Base-by-base conservation (phyloP, 2,888 invertebrate species). In the Nyleta sp. region DNA sequence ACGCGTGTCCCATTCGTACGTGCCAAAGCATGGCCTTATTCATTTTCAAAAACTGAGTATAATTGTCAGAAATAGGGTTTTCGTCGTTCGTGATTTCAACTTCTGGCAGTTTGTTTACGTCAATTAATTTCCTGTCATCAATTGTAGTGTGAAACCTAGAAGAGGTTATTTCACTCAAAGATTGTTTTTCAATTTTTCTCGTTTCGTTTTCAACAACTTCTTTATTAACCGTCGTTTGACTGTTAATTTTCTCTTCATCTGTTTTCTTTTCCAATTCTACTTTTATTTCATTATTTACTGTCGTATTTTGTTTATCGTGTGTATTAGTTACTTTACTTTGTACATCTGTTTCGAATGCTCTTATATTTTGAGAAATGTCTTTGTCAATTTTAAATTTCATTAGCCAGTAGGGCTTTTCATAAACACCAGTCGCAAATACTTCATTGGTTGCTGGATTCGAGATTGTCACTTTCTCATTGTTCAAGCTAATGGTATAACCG, bases 41-140 rank as follows among this genome's bases (percentile, higher is more conserved):
- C 8, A 7, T 42, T 28, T 42, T 40, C 5, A n/a, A 10, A 22
- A 35, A 33, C 2, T 83, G 48, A 7, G 2, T 50, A 28, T 31
- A 50, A 18, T 13, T 48, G 2, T 48, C 24, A 33, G 13, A 38
- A 10, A 46, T 44, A 38, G 53, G 59, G 10, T 44, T 17, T 7
- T 70, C 68, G 18, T 57, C 17, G 1, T 68, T 33, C n/a, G 10
- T 7, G 7, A 64, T 2, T 24, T 68, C 68, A 1, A 28, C 31
- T 11, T 48, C 42, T 13, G 75, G 75, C 22, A 75, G 44, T 13
- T 75, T 62, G n/a, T 75, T 62, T 15, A 62, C 15, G 10, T 62
- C 35, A 1, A 8, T 46, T 13, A 62, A 24, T 46, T 60, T 46
- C n/a, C 59, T 55, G 10, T 64, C 46, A 18, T n/a, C 18, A 24